Conservation (phyloP, 2,113 vertebrate species). For the Muntiacus reevesi region DNA sequence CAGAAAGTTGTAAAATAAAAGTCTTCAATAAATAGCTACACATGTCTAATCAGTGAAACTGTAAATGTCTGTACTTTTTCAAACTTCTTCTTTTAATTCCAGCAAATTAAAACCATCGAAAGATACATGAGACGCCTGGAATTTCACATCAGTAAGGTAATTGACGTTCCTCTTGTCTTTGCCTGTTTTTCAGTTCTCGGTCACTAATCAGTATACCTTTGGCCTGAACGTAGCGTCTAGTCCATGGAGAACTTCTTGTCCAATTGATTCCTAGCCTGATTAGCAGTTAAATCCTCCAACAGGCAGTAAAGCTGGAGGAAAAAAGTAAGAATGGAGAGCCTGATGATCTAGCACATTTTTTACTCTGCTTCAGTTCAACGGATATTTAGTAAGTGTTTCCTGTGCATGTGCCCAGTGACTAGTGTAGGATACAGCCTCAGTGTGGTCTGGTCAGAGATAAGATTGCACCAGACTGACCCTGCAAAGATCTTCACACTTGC, state of each 20-base stretch:
- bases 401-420: rapidly evolving
- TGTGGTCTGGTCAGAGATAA: background rate
- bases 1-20: background rate
- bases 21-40: background rate
- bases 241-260: background rate
- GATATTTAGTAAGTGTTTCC: background rate
- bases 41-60: background rate
- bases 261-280: background rate
- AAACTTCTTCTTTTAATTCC: conserved; percentile 70
- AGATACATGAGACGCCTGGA: conserved; percentile 97
- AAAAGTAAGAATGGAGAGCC: background rate
- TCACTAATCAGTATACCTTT: conserved; percentile 25
- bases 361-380: background rate
- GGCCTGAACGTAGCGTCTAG: background rate
- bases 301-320: background rate
- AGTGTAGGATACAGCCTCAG: background rate
- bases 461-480: background rate
- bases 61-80: background rate
- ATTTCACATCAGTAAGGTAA: conserved; percentile 99
- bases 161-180: conserved; percentile 6
- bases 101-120: conserved; percentile 99
- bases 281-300: background rate
- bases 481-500: background rate
- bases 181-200: conserved; percentile 3
- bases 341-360: too few species aligned